phyloP scores from a whole-genome alignment of 2,797 vertebrate species.

The Pempheris klunzingeri region DNA sequence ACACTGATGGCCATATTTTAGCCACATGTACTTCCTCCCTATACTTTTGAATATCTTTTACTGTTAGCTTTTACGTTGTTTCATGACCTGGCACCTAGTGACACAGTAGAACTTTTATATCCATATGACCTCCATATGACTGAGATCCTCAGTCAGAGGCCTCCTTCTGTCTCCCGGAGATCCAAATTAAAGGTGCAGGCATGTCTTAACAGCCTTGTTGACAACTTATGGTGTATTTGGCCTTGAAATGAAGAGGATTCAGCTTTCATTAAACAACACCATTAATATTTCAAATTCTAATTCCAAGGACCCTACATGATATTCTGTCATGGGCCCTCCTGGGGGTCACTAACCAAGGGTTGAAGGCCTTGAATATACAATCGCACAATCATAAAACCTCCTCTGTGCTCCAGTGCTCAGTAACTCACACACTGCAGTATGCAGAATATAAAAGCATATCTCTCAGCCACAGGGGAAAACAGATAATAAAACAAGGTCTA shows the following conservation, averaged over 20 bases:
- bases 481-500: slow-evolving; percentile 40
- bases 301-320: slow-evolving; percentile 1
- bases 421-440: slow-evolving; percentile 10
- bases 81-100: not conserved
- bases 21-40: not conserved
- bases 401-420: slow-evolving; percentile 8
- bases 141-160: not conserved
- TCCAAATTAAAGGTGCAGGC: not conserved
- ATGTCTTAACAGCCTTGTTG: not conserved
- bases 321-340: not conserved
- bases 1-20: not conserved
- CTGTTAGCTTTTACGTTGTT: not conserved
- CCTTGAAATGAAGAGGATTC: slow-evolving; percentile 1
- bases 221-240: not conserved
- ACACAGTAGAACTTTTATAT: not conserved
- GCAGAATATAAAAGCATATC: slow-evolving; percentile 36
- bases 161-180: not conserved
- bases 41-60: not conserved
- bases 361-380: not conserved
- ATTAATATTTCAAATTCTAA: not conserved
- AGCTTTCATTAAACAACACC: not conserved
- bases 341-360: not conserved
- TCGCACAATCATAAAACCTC: slow-evolving; percentile 10
- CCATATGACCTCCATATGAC: not conserved
- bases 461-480: slow-evolving; percentile 30